A percentile compares a stretch with the other conserved stretches of the same genome.
phyloP scores from a whole-genome alignment of 2,113 vertebrate genomes.

The Myotis yumanensis region DNA sequence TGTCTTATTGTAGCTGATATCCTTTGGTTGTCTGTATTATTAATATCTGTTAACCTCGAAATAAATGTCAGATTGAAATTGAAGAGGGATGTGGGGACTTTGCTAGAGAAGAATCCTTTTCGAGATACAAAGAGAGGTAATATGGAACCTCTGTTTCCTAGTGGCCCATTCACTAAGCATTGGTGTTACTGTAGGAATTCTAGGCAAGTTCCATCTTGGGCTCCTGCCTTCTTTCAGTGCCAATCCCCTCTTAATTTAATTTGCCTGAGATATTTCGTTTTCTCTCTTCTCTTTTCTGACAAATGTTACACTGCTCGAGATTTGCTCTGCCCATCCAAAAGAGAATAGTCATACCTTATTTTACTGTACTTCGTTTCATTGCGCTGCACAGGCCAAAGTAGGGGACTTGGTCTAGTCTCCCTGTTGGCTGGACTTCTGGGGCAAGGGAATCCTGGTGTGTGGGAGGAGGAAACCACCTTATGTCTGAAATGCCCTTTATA shows the following conservation, averaged over 20 bases:
- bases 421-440: not conserved
- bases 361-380: too few species aligned
- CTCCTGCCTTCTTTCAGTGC: not conserved
- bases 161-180: not conserved
- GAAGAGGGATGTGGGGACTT: slow-evolving; percentile 36
- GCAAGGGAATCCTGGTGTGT: not conserved
- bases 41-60: slow-evolving; percentile 17
- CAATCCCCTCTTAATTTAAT: not conserved
- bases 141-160: not conserved
- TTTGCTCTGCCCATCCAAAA: not conserved
- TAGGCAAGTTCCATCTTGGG: not conserved
- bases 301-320: not conserved
- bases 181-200: not conserved
- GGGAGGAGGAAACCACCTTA: not conserved
- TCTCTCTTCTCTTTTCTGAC: not conserved
- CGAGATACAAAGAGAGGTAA: not conserved
- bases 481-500: not conserved
- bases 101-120: not conserved
- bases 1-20: not conserved
- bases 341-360: not conserved
- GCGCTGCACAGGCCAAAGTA: not conserved
- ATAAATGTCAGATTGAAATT: slow-evolving; percentile 24
- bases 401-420: not conserved
- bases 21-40: not conserved
- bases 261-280: not conserved